A percentile compares a stretch with the other conserved stretches of the same genome.
These are phyloP conservation scores for Drosophila macrothrix DNA, from an alignment of 2,888 invertebrate genomes.

Conservation along the genomic window DNA sequence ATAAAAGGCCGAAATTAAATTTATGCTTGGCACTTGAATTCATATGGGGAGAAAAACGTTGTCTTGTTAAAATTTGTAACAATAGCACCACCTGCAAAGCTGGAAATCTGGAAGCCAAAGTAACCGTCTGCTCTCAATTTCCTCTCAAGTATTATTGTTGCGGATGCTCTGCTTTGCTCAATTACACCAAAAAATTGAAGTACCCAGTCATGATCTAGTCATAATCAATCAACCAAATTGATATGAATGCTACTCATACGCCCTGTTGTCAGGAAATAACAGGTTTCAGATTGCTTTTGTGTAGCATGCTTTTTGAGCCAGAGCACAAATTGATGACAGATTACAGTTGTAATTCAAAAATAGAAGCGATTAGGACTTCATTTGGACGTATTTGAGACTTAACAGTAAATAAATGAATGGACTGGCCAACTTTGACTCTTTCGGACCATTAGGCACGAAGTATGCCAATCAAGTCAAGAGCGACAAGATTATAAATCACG, in stretches of 20 bases:
- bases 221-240: slow-evolving; percentile 51
- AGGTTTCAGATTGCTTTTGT: not conserved
- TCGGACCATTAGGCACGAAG: slow-evolving; percentile 43
- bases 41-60: not conserved
- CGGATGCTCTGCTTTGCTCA: slow-evolving; percentile 31
- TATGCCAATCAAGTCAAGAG: slow-evolving; percentile 44
- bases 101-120: slow-evolving; percentile 3
- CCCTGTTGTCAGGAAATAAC: slow-evolving; percentile 2
- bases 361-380: slow-evolving; percentile 13
- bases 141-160: slow-evolving; percentile 22
- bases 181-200: slow-evolving; percentile 39
- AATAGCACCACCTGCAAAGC: slow-evolving; percentile 4
- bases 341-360: slow-evolving; percentile 16
- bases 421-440: slow-evolving; percentile 29
- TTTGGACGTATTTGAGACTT: slow-evolving; percentile 20
- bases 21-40: slow-evolving; percentile 23
- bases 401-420: slow-evolving; percentile 45
- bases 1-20: slow-evolving; percentile 43
- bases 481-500: slow-evolving; percentile 43
- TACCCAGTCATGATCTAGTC: slow-evolving; percentile 27
- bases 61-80: slow-evolving; percentile 8
- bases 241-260: slow-evolving; percentile 9
- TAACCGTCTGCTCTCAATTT: slow-evolving; percentile 22
- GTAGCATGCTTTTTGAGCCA: slow-evolving; percentile 18
- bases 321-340: slow-evolving; percentile 24